Evolutionary conservation across 1,140 invertebrate genomes (phyloP), one percentile per base, ranked within the genome.

Genomic region (Diplogasteroides magnus): DNA sequence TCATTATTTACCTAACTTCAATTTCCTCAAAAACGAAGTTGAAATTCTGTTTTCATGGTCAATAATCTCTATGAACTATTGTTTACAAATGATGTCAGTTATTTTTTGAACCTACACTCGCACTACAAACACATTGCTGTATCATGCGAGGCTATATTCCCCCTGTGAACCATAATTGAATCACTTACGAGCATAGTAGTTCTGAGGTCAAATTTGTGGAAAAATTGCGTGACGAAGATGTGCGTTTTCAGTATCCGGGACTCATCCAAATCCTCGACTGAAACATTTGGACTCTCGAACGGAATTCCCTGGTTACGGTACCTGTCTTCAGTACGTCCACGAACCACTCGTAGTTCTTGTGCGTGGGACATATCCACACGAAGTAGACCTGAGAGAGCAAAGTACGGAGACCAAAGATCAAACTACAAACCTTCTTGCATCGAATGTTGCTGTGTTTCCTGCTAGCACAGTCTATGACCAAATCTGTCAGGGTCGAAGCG

Each of bases 161-260:
- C n/a, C n/a, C n/a, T n/a, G n/a, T n/a, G n/a, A n/a, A n/a, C n/a
- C n/a, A n/a, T n/a, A n/a, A n/a, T n/a, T n/a, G n/a, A n/a, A n/a
- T n/a, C n/a, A 88, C 90, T 88, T 83, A 97, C 95, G 87, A 99
- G 85, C 93, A 99, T 97, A 1, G 96, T 98, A 48, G 96, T 99
- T 77, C 96, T 86, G 68, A 98, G 87, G 88, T 99, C 96, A 83
- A 98, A 99, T 85, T 98, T 97, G 84, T 98, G 94, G 87, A 98
- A 98, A 85, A 98, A 98, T 86, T 99, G 94, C 2, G 96, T 98
- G 76, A 99, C 98, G 83, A 98, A 99, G 80, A 99, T 98, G 83
- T 99, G 95, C 78, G 97, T 97, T 85, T 97, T 94, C 19, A 99
- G 87, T 2, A 98, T 92, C 79, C 93, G 91, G 6, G 93, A 95